Conservation (phyloP, 2,113 vertebrate species). For the Percina caprodes region DNA sequence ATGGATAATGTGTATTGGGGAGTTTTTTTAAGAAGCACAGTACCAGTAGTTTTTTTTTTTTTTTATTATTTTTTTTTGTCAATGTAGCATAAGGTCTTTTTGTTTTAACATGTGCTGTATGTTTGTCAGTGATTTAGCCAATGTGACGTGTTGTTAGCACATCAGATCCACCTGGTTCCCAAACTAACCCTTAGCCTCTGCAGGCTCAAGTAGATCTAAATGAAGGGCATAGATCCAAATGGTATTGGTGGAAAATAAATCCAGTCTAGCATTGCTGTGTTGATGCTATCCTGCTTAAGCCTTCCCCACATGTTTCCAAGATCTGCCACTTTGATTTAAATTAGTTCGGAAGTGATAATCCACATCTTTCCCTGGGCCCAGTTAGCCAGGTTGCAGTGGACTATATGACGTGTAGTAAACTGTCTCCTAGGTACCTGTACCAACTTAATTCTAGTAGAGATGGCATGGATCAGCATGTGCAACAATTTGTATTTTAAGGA, state of each 20-base stretch:
- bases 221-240: slow-evolving; percentile 37
- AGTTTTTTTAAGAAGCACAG: slow-evolving; percentile 80
- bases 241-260: slow-evolving; percentile 9
- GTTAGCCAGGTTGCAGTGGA: slow-evolving; percentile 1
- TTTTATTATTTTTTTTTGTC: slow-evolving; percentile 39
- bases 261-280: slow-evolving; percentile 41
- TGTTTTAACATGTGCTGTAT: slow-evolving; percentile 66
- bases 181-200: slow-evolving; percentile 44
- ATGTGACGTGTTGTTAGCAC: slow-evolving; percentile 57
- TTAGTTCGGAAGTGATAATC: slow-evolving; percentile 25
- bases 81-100: slow-evolving; percentile 76
- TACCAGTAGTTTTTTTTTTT: slow-evolving; percentile 70
- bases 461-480: slow-evolving; percentile 12
- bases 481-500: slow-evolving; percentile 12
- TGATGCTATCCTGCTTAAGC: slow-evolving; percentile 48
- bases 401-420: slow-evolving; percentile 17
- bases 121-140: slow-evolving; percentile 70
- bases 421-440: slow-evolving; percentile 5
- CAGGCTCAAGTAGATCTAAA: slow-evolving; percentile 55
- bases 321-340: slow-evolving; percentile 3
- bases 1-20: slow-evolving; percentile 77
- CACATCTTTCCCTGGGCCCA: neutral
- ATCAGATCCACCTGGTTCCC: slow-evolving; percentile 45
- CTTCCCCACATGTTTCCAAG: slow-evolving; percentile 12
- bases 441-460: slow-evolving; percentile 14